Base-by-base conservation (phyloP, 2,888 invertebrate genomes). In the Caradrina kadenii region DNA sequence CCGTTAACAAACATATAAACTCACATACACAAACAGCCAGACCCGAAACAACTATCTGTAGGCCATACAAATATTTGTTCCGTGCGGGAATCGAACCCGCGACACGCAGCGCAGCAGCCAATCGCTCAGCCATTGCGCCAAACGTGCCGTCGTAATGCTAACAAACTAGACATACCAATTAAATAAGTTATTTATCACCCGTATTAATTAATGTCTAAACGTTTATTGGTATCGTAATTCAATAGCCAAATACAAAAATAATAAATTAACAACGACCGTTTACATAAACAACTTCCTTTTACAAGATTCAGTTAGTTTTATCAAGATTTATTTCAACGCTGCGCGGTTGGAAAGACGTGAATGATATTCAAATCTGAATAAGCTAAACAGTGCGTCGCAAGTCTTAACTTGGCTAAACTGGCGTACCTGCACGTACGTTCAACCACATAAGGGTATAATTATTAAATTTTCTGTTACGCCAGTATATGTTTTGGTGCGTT, bases 291-390 rank as follows among this genome's bases (percentile, higher is more conserved):
- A 66, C 60, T 80, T 80, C 61, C 63, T 76, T 69, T 54, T 56
- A 71, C 56, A 77, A 78, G 59, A 81, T 56, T 63, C 39, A 70
- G 50, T 65, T 62, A 60, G 80, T 73, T 80, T 80, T 62, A 77
- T 71, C 42, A 68, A 81, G 77, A 77, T 83, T 72, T 77, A 78
- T 84, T 66, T 70, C 61, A 79, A 61, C 64, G 54, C 71, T 56
- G 50, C 53, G 52, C 56, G 76, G 73, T 83, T 77, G 74, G 79
- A 82, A 79, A 76, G 68, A 73, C 71, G 58, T 76, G 80, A 85
- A 86, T 80, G 70, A 79, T 84, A 82, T 78, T 82, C 73, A 82
- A 83, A 84, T 83, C 79, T 83, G 82, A 86, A 86, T 83, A 86
- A 82, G 78, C 81, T 73, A 72, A 83, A 77, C 83, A 81, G 76